These are phyloP conservation scores for Saguinus imperator DNA, from an alignment of 2,113 vertebrate genomes.

Conservation along the genomic window DNA sequence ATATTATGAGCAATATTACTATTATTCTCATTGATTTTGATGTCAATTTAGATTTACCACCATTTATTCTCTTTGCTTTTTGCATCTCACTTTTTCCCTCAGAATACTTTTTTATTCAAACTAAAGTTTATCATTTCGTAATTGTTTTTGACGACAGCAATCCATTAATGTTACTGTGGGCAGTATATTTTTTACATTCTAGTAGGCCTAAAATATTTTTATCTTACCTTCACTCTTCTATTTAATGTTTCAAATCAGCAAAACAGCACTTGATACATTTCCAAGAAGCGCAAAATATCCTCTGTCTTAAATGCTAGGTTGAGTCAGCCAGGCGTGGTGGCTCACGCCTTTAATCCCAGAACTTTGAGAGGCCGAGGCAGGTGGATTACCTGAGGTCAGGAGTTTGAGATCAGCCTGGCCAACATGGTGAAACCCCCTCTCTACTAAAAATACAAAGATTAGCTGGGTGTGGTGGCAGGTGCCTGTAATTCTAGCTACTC, in stretches of 20 bases:
- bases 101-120: neutral
- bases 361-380: too few relatives aligned
- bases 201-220: neutral
- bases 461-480: too few relatives aligned
- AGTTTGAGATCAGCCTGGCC: too few relatives aligned
- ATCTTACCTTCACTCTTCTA: neutral
- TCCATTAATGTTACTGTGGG: neutral
- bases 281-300: neutral
- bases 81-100: neutral
- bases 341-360: too few relatives aligned
- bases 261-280: constrained; percentile 13
- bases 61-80: neutral
- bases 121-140: neutral
- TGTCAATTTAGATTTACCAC: neutral
- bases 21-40: constrained; percentile 13
- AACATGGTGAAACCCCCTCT: too few relatives aligned
- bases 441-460: too few relatives aligned
- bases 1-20: neutral
- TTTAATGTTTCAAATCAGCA: constrained; percentile 23
- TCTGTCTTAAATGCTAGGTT: neutral
- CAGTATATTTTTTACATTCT: neutral
- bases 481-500: too few relatives aligned
- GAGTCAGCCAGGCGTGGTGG: neutral
- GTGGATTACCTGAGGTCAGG: too few relatives aligned
- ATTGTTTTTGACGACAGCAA: neutral